Conservation (phyloP, 2,797 vertebrate species). For the Nyctibius grandis region DNA sequence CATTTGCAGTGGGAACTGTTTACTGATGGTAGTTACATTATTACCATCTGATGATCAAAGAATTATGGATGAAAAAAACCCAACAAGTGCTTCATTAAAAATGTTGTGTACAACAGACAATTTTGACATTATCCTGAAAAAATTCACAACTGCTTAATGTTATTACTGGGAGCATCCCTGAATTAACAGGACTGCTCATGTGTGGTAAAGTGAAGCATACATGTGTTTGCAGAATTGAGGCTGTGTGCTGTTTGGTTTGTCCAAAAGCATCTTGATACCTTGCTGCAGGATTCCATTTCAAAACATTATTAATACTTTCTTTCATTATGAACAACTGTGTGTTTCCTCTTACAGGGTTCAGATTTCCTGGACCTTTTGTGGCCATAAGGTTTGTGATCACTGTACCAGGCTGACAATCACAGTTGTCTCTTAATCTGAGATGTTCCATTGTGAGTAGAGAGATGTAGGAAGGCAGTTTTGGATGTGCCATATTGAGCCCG, state of each 20-base stretch:
- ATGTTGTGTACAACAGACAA: neutral
- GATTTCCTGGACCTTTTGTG: neutral
- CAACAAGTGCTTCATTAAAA: neutral
- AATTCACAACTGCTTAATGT: neutral
- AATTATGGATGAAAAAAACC: neutral
- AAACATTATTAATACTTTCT: neutral
- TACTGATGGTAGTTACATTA: neutral
- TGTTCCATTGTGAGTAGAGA: neutral
- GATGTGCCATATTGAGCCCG: neutral
- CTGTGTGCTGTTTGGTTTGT: neutral
- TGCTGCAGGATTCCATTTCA: neutral
- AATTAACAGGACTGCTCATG: neutral
- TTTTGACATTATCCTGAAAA: neutral
- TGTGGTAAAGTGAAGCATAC: neutral
- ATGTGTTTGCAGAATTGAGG: neutral
- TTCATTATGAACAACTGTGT: neutral
- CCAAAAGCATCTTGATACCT: neutral
- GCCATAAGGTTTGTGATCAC: neutral
- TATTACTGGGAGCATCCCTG: neutral
- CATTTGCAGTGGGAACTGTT: neutral
- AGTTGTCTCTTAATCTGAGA: neutral
- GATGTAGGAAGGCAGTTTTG: neutral
- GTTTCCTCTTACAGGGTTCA: neutral
- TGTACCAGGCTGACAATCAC: neutral
- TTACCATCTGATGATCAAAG: neutral